These are phyloP conservation scores for Brachionus plicatilis DNA, from an alignment of 1,140 invertebrate genomes.

Conservation along the genomic window DNA sequence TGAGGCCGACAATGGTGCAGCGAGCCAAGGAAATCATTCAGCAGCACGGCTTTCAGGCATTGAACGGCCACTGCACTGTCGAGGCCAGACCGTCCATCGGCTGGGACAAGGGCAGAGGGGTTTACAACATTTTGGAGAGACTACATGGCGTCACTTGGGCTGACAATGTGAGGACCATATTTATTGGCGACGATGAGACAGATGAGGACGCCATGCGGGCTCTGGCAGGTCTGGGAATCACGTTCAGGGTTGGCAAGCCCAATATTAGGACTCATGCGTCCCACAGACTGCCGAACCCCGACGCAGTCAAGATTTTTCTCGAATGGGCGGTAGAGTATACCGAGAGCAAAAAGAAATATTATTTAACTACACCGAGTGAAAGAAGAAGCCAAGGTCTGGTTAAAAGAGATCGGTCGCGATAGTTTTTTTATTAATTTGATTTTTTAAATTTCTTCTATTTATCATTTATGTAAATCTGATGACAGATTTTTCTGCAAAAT, in stretches of 20 bases:
- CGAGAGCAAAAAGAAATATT: background rate
- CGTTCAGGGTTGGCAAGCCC: constrained; percentile 66
- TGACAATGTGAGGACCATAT: constrained; percentile 79
- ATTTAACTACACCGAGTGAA: background rate
- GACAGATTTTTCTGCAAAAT: background rate
- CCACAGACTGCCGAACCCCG: background rate
- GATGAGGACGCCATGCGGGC: constrained; percentile 86
- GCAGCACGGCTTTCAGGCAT: background rate
- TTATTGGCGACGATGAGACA: constrained; percentile 79
- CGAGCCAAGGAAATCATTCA: background rate
- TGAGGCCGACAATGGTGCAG: constrained; percentile 61
- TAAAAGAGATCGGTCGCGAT: background rate
- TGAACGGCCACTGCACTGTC: constrained; percentile 71
- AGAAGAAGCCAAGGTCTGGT: background rate
- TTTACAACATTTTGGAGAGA: constrained; percentile 78
- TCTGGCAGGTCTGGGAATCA: constrained; percentile 70
- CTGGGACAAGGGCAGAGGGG: constrained; percentile 81
- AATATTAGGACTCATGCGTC: constrained; percentile 21
- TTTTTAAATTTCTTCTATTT: background rate
- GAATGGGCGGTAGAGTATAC: constrained; percentile 18
- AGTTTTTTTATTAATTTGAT: background rate
- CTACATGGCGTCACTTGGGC: constrained; percentile 84
- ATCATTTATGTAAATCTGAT: background rate
- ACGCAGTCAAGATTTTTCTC: background rate
- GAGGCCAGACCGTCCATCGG: constrained; percentile 80